Conservation (phyloP, 1,140 invertebrate genomes). For the Campoletis sonorensis region DNA sequence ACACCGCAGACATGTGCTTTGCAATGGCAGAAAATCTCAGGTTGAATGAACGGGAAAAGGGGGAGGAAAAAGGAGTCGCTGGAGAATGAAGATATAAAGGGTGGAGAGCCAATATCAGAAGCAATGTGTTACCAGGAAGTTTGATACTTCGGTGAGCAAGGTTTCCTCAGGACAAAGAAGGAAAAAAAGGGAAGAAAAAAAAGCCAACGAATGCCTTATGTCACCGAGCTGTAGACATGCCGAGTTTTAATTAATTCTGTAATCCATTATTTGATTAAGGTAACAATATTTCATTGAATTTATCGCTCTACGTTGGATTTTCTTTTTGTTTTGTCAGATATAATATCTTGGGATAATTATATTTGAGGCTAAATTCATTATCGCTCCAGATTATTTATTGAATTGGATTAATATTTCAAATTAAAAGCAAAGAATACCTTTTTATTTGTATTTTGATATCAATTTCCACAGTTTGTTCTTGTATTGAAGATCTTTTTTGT, state of each 20-base stretch:
- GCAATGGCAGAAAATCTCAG: neutral
- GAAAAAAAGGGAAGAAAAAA: neutral
- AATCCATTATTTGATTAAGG: neutral
- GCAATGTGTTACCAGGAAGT: slow-evolving; percentile 57
- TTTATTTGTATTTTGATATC: too few species aligned
- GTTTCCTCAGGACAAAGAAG: neutral
- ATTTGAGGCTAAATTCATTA: too few species aligned
- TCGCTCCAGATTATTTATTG: too few species aligned
- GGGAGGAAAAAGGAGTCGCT: slow-evolving; percentile 33
- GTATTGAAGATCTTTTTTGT: neutral
- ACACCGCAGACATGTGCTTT: neutral
- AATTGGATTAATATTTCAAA: too few species aligned
- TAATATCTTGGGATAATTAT: too few species aligned
- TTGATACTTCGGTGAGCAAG: slow-evolving; percentile 20
- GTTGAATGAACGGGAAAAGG: neutral
- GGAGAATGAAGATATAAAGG: slow-evolving; percentile 56
- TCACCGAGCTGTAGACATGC: neutral
- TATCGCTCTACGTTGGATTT: too few species aligned
- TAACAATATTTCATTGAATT: neutral
- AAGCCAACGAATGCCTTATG: neutral
- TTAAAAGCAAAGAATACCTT: too few species aligned
- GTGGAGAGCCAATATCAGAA: slow-evolving; percentile 56
- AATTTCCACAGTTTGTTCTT: too few species aligned
- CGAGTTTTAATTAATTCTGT: neutral
- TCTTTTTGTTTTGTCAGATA: too few species aligned